Percentiles rank a stretch among this genome's conserved stretches.
Evolutionary conservation across 1,140 invertebrate species (phyloP).

Genomic region (Nephotettix cincticeps): DNA sequence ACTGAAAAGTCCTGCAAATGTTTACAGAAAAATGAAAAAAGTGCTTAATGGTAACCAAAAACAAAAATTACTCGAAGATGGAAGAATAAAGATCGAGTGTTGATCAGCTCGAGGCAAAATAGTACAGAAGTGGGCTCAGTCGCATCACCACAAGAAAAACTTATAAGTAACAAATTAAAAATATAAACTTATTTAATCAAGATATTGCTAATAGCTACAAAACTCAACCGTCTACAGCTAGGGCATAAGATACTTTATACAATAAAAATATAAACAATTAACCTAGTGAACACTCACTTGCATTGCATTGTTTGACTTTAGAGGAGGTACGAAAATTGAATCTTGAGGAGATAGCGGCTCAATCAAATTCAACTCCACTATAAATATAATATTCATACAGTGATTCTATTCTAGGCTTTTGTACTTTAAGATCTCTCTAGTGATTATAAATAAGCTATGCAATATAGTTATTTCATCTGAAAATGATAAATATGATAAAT

Average conservation of each 20-base stretch:
- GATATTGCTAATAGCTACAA: constrained; percentile 5
- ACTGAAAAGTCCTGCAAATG: neutral
- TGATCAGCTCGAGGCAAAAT: no score
- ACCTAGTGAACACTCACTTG: constrained; percentile 16
- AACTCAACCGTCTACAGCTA: constrained; percentile 3
- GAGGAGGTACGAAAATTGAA: neutral
- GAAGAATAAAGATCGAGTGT: neutral
- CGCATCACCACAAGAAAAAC: neutral
- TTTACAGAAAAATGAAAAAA: neutral
- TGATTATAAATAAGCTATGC: no score
- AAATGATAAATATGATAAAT: no score
- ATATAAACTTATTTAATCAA: neutral
- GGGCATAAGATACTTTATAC: constrained; percentile 4
- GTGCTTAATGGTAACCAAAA: constrained; percentile 20
- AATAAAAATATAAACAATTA: constrained; percentile 15
- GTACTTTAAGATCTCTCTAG: no score
- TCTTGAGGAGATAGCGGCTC: no score
- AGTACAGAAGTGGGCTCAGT: no score
- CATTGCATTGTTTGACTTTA: constrained; percentile 18
- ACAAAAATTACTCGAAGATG: neutral
- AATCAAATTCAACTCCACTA: no score
- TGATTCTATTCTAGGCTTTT: no score
- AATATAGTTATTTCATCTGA: no score
- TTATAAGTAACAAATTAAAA: neutral
- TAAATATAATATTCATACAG: no score